Percentiles rank a stretch among this genome's conserved stretches.
These are phyloP conservation scores for Aricia agestis DNA, from an alignment of 1,140 invertebrate genomes.

Conservation along the genomic window DNA sequence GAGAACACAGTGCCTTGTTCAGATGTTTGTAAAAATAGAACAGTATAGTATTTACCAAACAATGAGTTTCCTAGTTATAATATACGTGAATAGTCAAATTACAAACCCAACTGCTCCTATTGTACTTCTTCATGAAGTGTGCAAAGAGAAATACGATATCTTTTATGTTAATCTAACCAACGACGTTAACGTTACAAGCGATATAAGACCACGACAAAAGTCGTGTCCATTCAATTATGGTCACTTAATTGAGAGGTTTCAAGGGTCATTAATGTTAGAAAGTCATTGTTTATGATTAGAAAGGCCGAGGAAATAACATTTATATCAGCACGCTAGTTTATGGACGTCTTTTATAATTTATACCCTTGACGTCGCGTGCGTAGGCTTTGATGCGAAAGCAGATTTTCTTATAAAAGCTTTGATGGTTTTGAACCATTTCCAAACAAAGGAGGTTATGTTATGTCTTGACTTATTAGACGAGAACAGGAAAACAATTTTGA, in stretches of 20 bases:
- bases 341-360: slow-evolving; percentile 26
- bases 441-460: no score
- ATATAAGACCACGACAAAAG: slow-evolving; percentile 28
- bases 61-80: background rate
- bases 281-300: slow-evolving; percentile 37
- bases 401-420: background rate
- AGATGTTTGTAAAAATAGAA: no score
- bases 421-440: no score
- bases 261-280: slow-evolving; percentile 33
- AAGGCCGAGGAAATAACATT: slow-evolving; percentile 31
- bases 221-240: slow-evolving; percentile 43
- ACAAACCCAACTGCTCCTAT: background rate
- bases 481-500: no score
- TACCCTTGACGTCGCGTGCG: background rate
- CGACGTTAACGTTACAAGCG: background rate
- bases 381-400: background rate
- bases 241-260: slow-evolving; percentile 49
- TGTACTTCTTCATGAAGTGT: background rate
- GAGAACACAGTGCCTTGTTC: no score
- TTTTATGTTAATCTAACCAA: background rate
- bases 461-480: no score
- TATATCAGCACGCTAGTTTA: slow-evolving; percentile 30
- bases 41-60: background rate
- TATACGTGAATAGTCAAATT: background rate
- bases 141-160: slow-evolving; percentile 1